Conservation (phyloP, 2,113 vertebrate species). For the Notiomystis cincta region DNA sequence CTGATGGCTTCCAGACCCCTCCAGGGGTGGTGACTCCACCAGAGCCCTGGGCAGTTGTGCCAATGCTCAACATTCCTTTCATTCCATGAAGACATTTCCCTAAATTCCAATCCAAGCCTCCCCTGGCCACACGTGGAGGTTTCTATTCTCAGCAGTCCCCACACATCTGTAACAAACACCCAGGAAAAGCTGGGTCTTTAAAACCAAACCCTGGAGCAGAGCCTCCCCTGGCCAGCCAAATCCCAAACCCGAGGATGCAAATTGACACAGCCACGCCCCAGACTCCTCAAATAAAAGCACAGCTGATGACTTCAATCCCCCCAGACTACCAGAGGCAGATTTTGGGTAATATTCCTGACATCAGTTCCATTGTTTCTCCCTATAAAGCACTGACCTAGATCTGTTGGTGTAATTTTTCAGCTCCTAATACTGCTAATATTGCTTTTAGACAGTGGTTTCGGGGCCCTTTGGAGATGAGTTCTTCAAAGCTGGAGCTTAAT, state of each 20-base stretch:
- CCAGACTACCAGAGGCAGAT: background rate
- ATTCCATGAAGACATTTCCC: background rate
- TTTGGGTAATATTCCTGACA: constrained; percentile 31
- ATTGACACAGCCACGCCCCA: background rate
- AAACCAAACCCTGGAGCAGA: background rate
- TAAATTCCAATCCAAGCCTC: rapidly evolving
- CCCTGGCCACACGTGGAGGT: rapidly evolving
- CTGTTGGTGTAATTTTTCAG: constrained; percentile 59
- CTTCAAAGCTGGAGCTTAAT: constrained; percentile 62
- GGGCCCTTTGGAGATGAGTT: constrained; percentile 50
- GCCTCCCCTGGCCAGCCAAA: background rate
- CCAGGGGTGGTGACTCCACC: background rate
- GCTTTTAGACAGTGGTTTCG: constrained; percentile 46
- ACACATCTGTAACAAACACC: rapidly evolving
- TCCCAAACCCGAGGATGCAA: background rate
- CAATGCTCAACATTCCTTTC: background rate
- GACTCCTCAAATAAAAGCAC: background rate
- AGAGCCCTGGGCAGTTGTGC: background rate
- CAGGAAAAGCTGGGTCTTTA: background rate
- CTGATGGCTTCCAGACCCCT: background rate
- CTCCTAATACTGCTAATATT: constrained; percentile 52
- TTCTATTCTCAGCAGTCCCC: background rate
- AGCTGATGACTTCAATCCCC: background rate
- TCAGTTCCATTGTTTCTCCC: constrained; percentile 32
- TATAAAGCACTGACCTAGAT: constrained; percentile 41